Evolutionary conservation across 2,888 invertebrate genomes (phyloP), one percentile per base, ranked within the genome.

Genomic region (Adelphocoris suturalis): DNA sequence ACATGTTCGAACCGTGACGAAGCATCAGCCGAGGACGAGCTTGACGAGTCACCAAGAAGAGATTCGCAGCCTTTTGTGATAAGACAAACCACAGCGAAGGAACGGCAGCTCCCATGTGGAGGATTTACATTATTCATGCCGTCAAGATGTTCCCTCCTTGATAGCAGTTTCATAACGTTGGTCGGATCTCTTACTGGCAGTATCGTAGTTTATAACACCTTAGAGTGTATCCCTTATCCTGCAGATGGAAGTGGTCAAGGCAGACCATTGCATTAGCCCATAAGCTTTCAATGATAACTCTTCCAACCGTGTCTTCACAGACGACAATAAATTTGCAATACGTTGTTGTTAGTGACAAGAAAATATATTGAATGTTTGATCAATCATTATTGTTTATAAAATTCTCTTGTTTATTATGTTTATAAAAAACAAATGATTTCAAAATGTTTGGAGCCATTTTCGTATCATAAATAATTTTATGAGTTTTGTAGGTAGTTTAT

Each of bases 141-240:
- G 37, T 46, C n/a, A 37, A 82, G 82, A 82, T 82, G 82, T 82
- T 82, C 82, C 82, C 82, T 46, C 1, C 16, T 52, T 23, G 82
- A 82, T 82, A 82, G 68, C 19, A 68, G 52, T 52, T 82, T 82
- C 82, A 82, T 82, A 82, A 82, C 82, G 82, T 82, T 19, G 78
- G 82, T 82, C 47, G 78, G 78, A 78, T 82, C 47, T 82, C 52
- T 4, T 48, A 68, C 68, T 68, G 68, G 68, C 68, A 68, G 68
- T n/a, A 23, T 68, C 27, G 82, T 82, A 48, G 82, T 82, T 82
- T 82, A 82, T 82, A 82, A 82, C 82, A 48, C 48, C 46, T 52
- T 23, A 52, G 47, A 23, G 48, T 14, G 82, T 82, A 52, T 46
- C 47, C 68, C 48, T 82, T 82, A 82, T 82, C 82, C 82, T 7